Conservation (phyloP, 2,888 invertebrate genomes). For the Epinotia demarniana region DNA sequence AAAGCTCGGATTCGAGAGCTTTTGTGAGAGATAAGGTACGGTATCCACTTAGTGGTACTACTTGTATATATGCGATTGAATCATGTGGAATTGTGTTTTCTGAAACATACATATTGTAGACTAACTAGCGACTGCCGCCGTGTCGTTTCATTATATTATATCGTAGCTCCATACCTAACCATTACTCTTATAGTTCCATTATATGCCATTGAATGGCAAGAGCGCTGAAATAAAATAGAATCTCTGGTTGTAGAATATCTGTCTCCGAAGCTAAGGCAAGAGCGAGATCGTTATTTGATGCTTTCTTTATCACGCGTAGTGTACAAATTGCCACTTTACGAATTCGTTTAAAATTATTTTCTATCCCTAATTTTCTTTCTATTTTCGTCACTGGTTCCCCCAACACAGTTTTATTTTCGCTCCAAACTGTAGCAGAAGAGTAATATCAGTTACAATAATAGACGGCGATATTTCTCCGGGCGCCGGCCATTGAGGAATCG, state of each 20-base stretch:
- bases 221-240: too few relatives aligned
- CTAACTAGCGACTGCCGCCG: not conserved
- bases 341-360: not conserved
- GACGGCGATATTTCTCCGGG: conserved; percentile 30
- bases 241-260: too few relatives aligned
- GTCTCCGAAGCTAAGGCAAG: too few relatives aligned
- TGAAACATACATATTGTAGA: not conserved
- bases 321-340: too few relatives aligned
- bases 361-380: not conserved
- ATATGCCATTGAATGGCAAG: too few relatives aligned
- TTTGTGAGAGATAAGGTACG: conserved; percentile 16
- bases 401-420: conserved; percentile 26
- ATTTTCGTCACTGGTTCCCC: not conserved
- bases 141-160: not conserved
- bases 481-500: conserved; percentile 36
- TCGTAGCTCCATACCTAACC: too few relatives aligned
- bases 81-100: not conserved
- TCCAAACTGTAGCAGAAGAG: conserved; percentile 18
- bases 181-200: too few relatives aligned
- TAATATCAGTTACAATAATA: conserved; percentile 44
- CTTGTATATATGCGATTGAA: not conserved
- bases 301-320: too few relatives aligned
- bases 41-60: conserved; percentile 18
- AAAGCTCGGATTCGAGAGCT: conserved; percentile 11
- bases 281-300: too few relatives aligned